Conservation (phyloP, 2,888 invertebrate species). For the Cryptus armator region DNA sequence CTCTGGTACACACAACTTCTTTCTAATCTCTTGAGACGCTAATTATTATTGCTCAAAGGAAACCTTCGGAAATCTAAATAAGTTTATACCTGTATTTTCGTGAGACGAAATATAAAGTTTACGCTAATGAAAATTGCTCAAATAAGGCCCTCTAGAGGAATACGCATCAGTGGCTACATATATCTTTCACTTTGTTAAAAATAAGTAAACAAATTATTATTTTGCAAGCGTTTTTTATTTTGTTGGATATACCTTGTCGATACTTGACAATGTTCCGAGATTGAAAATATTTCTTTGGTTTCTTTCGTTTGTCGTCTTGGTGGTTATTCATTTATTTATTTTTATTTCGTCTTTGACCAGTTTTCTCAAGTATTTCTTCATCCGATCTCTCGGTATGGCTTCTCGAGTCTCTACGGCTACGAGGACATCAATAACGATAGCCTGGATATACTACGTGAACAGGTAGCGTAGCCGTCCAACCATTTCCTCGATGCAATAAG, state of each 20-base stretch:
- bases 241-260: neutral
- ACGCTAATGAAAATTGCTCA: neutral
- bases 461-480: constrained; percentile 20
- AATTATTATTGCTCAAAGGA: constrained; percentile 16
- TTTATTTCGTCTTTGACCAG: constrained; percentile 21
- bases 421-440: constrained; percentile 18
- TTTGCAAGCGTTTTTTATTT: neutral
- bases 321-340: neutral
- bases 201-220: neutral
- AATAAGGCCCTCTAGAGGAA: neutral
- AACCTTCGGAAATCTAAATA: neutral
- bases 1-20: constrained; percentile 17
- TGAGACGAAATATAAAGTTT: neutral
- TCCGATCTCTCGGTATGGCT: constrained; percentile 9
- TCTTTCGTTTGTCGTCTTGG: neutral
- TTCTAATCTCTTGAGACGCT: constrained; percentile 29
- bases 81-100: neutral
- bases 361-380: constrained; percentile 54
- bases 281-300: constrained; percentile 7
- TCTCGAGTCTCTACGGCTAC: constrained; percentile 27
- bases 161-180: neutral
- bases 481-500: constrained; percentile 71
- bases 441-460: neutral
- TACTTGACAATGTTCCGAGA: constrained; percentile 3
- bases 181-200: neutral